phyloP scores from a whole-genome alignment of 1,140 invertebrate species.

The Aporrectodea caliginosa region DNA sequence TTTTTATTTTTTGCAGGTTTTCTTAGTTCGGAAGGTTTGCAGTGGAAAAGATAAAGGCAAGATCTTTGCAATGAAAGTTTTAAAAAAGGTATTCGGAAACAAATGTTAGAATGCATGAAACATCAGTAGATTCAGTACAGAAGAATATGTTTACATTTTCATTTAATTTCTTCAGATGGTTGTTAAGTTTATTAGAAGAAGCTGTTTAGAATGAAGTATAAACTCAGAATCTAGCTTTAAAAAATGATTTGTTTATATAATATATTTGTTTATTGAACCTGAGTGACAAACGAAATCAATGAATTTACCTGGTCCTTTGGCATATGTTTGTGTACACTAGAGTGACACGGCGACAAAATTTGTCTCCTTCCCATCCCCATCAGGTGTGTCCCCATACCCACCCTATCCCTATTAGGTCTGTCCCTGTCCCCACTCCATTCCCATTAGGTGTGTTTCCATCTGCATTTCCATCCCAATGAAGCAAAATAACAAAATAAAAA shows the following conservation, averaged over 20 bases:
- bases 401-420: no score
- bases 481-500: no score
- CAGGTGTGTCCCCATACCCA: no score
- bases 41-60: slow-evolving; percentile 83
- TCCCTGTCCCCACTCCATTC: no score
- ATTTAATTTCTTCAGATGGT: not conserved
- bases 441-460: no score
- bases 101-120: slow-evolving; percentile 82
- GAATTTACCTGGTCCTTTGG: no score
- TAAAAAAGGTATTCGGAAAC: slow-evolving; percentile 84
- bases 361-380: no score
- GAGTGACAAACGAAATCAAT: no score
- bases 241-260: not conserved
- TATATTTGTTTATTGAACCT: not conserved
- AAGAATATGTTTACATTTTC: not conserved
- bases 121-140: not conserved
- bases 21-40: slow-evolving; percentile 77
- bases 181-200: not conserved
- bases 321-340: no score
- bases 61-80: slow-evolving; percentile 99
- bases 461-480: no score
- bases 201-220: not conserved
- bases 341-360: no score
- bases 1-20: slow-evolving; percentile 5
- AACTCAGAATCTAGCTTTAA: not conserved